Conservation (phyloP, 1,140 invertebrate genomes). For the Philopotamus ludificatus region DNA sequence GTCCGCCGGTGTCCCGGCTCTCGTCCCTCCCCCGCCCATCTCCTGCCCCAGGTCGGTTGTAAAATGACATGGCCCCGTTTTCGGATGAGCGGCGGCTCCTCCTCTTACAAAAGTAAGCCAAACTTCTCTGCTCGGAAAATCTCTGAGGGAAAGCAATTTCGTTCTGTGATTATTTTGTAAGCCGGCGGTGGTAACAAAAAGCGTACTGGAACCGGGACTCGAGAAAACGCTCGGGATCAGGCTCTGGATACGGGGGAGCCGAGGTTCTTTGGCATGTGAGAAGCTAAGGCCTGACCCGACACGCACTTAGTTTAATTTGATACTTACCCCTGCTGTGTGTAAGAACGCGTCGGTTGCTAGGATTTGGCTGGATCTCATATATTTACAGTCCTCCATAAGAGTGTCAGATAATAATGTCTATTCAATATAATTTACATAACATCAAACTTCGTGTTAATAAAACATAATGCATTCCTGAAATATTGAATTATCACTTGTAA, state of each 20-base stretch:
- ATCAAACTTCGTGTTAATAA: too few relatives aligned
- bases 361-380: too few relatives aligned
- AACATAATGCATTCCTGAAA: too few relatives aligned
- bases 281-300: background rate
- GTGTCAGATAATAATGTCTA: too few relatives aligned
- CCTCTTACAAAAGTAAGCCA: slow-evolving; percentile 5
- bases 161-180: slow-evolving; percentile 30
- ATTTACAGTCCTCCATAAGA: too few relatives aligned
- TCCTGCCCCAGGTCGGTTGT: slow-evolving; percentile 7
- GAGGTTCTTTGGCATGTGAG: too few relatives aligned
- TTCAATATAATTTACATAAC: too few relatives aligned
- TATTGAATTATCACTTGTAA: too few relatives aligned
- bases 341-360: too few relatives aligned
- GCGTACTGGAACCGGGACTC: slow-evolving; percentile 4
- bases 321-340: too few relatives aligned
- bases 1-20: background rate
- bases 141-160: slow-evolving; percentile 22
- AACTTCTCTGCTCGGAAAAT: slow-evolving; percentile 6
- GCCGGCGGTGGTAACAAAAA: slow-evolving; percentile 21
- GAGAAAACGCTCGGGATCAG: background rate
- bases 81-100: slow-evolving; percentile 11
- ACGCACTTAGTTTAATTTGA: too few relatives aligned
- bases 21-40: background rate
- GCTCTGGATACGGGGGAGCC: background rate
- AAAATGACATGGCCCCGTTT: slow-evolving; percentile 28